Evolutionary conservation across 2,113 vertebrate species (phyloP), one percentile per base, ranked within the genome.

Genomic region (Catagonus wagneri): DNA sequence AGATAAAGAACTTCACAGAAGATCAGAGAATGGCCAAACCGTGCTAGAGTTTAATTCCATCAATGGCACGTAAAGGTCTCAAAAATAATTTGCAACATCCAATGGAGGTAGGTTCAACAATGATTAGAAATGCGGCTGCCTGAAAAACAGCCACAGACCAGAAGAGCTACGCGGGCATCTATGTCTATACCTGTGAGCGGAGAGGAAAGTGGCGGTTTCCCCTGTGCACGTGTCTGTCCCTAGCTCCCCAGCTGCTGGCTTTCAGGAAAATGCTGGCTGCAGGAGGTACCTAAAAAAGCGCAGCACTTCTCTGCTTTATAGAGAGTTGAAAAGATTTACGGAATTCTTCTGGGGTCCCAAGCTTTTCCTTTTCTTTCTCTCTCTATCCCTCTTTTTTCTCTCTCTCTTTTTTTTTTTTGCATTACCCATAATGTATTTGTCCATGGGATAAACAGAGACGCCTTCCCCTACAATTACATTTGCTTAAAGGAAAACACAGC

Each of bases 401-500:
- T 44, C 8, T 44, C 8, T 50, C 27, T 56, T 63, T 29, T 52
- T 12, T 25, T 58, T 81, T 86, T 39, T 63, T 66, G 81, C 20
- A 96, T 93, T 80, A 56, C 56, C 66, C 19, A 60, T 74, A 84
- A 89, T 90, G 89, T 95, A 50, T 90, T 61, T 95, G 94, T 96
- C 78, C 81, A 14, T 10, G 44, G 68, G 63, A 87, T 76, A 96
- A 97, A 95, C 89, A 94, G 85, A 84, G 54, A 93, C 1, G 39
- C 85, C 78, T 69, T 71, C 69, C 69, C 34, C 56, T 74, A 92
- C 72, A 83, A 87, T 94, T 81, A 90, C 52, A 74, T 96, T 83
- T 61, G 89, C 90, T 93, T 96, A 93, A 83, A 94, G 78, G 71
- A 97, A 97, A 97, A 97, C 54, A 96, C 95, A 97, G 97, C 91